Conservation (phyloP, 2,113 vertebrate genomes). For the Panthera uncia region DNA sequence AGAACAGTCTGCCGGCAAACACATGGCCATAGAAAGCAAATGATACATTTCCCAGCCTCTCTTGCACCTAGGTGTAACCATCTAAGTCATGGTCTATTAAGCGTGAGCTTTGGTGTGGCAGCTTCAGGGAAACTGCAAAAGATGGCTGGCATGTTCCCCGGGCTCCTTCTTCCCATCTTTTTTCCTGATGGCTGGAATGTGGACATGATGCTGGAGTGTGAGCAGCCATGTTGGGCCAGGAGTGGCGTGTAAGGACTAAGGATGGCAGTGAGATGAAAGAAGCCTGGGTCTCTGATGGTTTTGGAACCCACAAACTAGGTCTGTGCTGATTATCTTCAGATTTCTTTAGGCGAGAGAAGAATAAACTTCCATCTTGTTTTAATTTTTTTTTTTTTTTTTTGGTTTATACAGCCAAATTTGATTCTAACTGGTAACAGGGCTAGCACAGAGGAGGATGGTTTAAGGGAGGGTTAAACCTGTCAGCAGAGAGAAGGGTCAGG, state of each 20-base stretch:
- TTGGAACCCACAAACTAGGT: background rate
- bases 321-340: background rate
- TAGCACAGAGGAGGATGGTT: background rate
- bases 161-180: background rate
- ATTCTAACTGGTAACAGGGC: background rate
- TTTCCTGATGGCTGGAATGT: background rate
- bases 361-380: background rate
- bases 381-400: background rate
- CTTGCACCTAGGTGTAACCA: background rate
- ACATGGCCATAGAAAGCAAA: background rate
- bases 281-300: background rate
- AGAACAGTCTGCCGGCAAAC: background rate
- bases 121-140: conserved; percentile 17
- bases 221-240: background rate
- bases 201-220: background rate
- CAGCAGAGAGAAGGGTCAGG: background rate
- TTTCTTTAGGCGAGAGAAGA: background rate
- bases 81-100: background rate
- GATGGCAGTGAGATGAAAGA: background rate
- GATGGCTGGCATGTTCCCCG: background rate
- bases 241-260: background rate
- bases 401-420: background rate
- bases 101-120: background rate
- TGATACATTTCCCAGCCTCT: background rate
- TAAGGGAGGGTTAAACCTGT: background rate